A percentile compares a stretch with the other conserved stretches of the same genome.
These are phyloP conservation scores for Sthenelais limicola DNA, from an alignment of 2,888 invertebrate species.

Conservation along the genomic window DNA sequence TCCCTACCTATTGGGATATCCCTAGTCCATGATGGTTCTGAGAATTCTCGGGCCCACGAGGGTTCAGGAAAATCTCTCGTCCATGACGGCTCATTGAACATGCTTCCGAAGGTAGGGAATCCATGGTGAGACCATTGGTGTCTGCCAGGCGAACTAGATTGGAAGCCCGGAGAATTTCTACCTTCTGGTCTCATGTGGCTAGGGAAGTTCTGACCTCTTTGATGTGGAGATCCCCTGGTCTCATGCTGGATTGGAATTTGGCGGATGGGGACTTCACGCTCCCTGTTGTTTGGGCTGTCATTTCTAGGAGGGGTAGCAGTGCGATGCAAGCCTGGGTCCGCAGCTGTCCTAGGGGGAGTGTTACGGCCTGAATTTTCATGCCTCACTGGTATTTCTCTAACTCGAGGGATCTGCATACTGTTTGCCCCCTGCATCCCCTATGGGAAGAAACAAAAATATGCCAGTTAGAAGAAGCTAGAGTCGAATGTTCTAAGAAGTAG, in stretches of 20 bases:
- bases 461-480: no score
- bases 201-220: slow-evolving; percentile 9
- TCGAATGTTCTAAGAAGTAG: no score
- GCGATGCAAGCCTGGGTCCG: neutral
- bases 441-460: no score
- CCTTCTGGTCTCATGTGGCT: slow-evolving; percentile 20
- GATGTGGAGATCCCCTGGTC: neutral
- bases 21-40: slow-evolving; percentile 10
- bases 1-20: slow-evolving; percentile 7
- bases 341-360: slow-evolving; percentile 5
- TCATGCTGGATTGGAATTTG: slow-evolving; percentile 32
- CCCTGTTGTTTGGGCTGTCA: slow-evolving; percentile 6
- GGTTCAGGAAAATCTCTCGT: no score
- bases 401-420: slow-evolving; percentile 2
- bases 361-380: slow-evolving; percentile 19
- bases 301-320: slow-evolving; percentile 9
- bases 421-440: neutral
- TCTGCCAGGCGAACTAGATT: neutral
- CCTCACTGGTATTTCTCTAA: slow-evolving; percentile 35
- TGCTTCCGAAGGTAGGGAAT: slow-evolving; percentile 6
- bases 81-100: no score
- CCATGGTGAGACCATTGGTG: slow-evolving; percentile 33
- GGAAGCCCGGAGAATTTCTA: neutral
- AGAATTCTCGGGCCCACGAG: neutral
- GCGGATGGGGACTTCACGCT: slow-evolving; percentile 11